Percentiles rank a stretch among this genome's conserved stretches.
Evolutionary conservation across 2,888 invertebrate genomes (phyloP).

Genomic region (Lasioglossum lativentre): DNA sequence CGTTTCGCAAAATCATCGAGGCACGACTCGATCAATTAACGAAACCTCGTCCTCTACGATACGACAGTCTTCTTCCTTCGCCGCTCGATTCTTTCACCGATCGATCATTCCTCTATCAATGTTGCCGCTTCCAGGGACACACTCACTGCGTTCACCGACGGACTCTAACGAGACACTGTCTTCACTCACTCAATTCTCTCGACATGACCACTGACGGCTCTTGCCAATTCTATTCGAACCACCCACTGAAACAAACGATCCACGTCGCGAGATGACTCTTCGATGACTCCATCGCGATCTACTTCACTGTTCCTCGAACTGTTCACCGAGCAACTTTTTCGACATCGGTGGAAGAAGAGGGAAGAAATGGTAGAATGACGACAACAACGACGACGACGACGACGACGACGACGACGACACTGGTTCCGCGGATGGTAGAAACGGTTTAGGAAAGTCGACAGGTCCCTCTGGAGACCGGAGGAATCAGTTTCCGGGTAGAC

Average conservation of each 20-base stretch:
- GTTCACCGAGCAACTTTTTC: neutral
- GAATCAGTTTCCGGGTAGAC: constrained; percentile 24
- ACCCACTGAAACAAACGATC: constrained; percentile 19
- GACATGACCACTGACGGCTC: constrained; percentile 10
- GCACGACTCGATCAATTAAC: neutral
- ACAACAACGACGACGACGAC: too few species aligned
- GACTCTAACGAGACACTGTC: constrained; percentile 15
- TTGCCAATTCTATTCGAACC: neutral
- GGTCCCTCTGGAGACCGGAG: neutral
- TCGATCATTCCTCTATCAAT: neutral
- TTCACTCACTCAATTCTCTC: constrained; percentile 19
- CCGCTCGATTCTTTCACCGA: too few species aligned
- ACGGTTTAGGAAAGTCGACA: neutral
- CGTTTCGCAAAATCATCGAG: constrained; percentile 2
- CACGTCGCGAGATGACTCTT: neutral
- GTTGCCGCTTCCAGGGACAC: constrained; percentile 1
- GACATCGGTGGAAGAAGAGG: neutral
- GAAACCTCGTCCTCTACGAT: neutral
- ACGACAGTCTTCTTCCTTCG: neutral
- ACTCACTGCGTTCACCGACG: constrained; percentile 52
- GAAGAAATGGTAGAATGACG: too few species aligned
- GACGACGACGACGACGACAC: neutral
- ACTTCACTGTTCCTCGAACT: neutral
- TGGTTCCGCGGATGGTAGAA: neutral
- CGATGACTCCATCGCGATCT: neutral